Evolutionary conservation across 1,140 invertebrate species (phyloP).

Genomic region (Hyles vespertilio): DNA sequence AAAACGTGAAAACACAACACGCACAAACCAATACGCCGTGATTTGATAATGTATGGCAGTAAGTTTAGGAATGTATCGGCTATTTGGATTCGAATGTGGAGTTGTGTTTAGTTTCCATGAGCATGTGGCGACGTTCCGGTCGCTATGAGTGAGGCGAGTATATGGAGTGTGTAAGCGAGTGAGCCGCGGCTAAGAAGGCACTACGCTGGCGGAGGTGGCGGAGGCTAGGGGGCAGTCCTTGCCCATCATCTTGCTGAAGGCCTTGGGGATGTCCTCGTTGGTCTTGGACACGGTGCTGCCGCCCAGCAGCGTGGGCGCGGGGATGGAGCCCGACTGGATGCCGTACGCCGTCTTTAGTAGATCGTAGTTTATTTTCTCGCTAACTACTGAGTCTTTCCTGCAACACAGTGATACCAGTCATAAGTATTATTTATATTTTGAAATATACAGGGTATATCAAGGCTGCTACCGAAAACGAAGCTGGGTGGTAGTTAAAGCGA

Average conservation of each 20-base stretch:
- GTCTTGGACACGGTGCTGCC: constrained; percentile 82
- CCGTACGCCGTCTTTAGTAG: constrained; percentile 85
- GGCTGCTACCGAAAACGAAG: too few relatives aligned
- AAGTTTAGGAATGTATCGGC: too few relatives aligned
- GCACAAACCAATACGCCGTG: too few relatives aligned
- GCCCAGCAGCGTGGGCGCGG: constrained; percentile 87
- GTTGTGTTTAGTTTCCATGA: too few relatives aligned
- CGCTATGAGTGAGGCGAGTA: too few relatives aligned
- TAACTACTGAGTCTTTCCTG: constrained; percentile 92
- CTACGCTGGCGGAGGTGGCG: constrained; percentile 9
- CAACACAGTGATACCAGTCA: neutral
- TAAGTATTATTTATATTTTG: too few relatives aligned
- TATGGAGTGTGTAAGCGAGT: neutral
- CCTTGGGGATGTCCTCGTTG: constrained; percentile 86
- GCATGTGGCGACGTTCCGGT: too few relatives aligned
- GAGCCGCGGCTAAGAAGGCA: constrained; percentile 27
- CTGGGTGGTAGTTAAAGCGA: too few relatives aligned
- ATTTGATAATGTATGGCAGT: too few relatives aligned
- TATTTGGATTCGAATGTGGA: too few relatives aligned
- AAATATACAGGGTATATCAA: too few relatives aligned
- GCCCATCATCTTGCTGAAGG: constrained; percentile 78
- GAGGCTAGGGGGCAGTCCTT: constrained; percentile 59
- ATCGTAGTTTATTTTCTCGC: constrained; percentile 95
- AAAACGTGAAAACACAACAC: too few relatives aligned
- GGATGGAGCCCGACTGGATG: constrained; percentile 83